A percentile compares a stretch with the other conserved stretches of the same genome.
Evolutionary conservation across 2,797 vertebrate species (phyloP).

Genomic region (Siniperca scherzeri): DNA sequence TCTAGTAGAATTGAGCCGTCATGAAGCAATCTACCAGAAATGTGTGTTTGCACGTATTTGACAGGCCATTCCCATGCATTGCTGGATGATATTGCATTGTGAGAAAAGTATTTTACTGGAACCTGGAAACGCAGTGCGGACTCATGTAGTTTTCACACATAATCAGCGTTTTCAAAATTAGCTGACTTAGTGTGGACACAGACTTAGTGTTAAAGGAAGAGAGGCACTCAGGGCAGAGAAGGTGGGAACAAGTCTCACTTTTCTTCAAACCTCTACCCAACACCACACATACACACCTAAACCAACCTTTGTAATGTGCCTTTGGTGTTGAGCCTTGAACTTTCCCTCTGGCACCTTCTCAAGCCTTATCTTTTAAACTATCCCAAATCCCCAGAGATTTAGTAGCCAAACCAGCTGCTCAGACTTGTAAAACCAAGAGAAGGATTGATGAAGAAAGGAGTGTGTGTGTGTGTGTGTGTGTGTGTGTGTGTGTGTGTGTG

Average conservation of each 20-base stretch:
- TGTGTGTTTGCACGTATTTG: neutral
- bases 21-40: neutral
- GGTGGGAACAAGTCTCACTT: conserved; percentile 58
- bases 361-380: conserved; percentile 79
- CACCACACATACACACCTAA: conserved; percentile 4
- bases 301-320: conserved; percentile 27
- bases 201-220: conserved; percentile 1
- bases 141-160: neutral
- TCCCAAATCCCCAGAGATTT: conserved; percentile 75
- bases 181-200: neutral
- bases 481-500: conserved; percentile 47
- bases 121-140: too few species aligned
- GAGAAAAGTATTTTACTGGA: neutral
- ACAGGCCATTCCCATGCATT: neutral
- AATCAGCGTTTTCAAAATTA: neutral
- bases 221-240: conserved; percentile 14
- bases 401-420: conserved; percentile 80
- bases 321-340: conserved; percentile 69
- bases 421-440: conserved; percentile 76
- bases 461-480: conserved; percentile 41
- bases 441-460: conserved; percentile 67
- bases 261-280: conserved; percentile 21
- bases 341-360: conserved; percentile 75
- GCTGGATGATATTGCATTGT: neutral
- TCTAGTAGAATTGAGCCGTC: neutral